These are phyloP conservation scores for Tachycineta bicolor DNA, from an alignment of 2,113 vertebrate species.

Conservation along the genomic window DNA sequence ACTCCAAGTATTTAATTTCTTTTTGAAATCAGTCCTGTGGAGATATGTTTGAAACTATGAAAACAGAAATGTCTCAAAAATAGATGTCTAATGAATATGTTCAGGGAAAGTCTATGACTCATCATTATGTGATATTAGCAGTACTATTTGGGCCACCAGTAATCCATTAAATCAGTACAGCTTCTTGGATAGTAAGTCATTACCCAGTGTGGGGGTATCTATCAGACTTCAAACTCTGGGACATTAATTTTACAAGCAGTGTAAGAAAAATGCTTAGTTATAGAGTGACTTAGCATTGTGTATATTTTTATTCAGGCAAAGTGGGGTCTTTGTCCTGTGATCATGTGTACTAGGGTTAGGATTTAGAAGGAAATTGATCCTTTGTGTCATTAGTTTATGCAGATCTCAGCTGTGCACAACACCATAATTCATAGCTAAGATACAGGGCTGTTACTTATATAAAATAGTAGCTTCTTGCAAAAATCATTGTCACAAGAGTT, in stretches of 20 bases:
- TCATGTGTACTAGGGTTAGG: not conserved
- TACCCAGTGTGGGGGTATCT: not conserved
- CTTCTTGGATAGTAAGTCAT: not conserved
- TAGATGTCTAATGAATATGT: not conserved
- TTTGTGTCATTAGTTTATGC: not conserved
- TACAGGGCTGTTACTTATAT: not conserved
- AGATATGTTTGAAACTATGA: conserved; percentile 7
- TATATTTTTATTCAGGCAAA: not conserved
- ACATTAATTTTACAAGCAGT: not conserved
- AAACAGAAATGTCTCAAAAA: conserved; percentile 26
- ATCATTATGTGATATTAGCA: not conserved
- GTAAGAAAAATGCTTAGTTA: not conserved
- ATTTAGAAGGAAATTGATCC: not conserved
- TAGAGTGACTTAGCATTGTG: not conserved
- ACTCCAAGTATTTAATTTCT: not conserved
- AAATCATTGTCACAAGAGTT: not conserved
- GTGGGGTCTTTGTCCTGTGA: not conserved
- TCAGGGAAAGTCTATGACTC: conserved; percentile 24
- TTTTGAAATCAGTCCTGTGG: not conserved
- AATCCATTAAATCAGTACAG: not conserved
- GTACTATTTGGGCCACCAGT: not conserved
- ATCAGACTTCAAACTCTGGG: not conserved
- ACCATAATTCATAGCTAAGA: not conserved
- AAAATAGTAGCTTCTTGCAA: not conserved
- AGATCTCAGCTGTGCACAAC: not conserved